These are phyloP conservation scores for Trissoscelio sp. DNA, from an alignment of 2,888 invertebrate species.

Conservation along the genomic window DNA sequence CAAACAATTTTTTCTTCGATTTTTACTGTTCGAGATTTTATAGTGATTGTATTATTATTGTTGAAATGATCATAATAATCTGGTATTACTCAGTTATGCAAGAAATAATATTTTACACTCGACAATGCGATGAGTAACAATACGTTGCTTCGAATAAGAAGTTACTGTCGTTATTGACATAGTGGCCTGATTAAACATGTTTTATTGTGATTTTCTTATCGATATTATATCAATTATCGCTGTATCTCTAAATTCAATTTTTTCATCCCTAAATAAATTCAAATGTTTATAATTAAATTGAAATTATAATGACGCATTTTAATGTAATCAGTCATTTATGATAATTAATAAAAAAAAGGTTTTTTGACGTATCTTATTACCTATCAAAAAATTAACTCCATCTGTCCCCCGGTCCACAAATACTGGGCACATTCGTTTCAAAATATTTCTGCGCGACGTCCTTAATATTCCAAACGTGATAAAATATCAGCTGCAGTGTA, in stretches of 20 bases:
- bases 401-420: no score
- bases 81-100: conserved; percentile 31
- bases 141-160: conserved; percentile 11
- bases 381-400: no score
- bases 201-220: conserved; percentile 31
- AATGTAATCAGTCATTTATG: no score
- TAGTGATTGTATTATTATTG: conserved; percentile 23
- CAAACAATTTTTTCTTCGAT: conserved; percentile 35
- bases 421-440: no score
- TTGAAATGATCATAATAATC: conserved; percentile 21
- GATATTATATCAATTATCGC: not conserved
- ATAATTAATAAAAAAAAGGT: no score
- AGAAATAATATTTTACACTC: conserved; percentile 47
- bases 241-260: no score
- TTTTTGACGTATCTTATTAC: no score
- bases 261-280: no score
- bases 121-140: conserved; percentile 44
- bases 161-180: conserved; percentile 46
- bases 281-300: no score
- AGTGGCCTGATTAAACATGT: conserved; percentile 39
- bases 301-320: no score
- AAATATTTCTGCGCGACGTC: conserved; percentile 15
- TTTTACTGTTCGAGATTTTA: conserved; percentile 33
- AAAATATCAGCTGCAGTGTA: conserved; percentile 77
- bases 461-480: conserved; percentile 73